Conservation (phyloP, 2,888 invertebrate genomes). For the Alitta virens region DNA sequence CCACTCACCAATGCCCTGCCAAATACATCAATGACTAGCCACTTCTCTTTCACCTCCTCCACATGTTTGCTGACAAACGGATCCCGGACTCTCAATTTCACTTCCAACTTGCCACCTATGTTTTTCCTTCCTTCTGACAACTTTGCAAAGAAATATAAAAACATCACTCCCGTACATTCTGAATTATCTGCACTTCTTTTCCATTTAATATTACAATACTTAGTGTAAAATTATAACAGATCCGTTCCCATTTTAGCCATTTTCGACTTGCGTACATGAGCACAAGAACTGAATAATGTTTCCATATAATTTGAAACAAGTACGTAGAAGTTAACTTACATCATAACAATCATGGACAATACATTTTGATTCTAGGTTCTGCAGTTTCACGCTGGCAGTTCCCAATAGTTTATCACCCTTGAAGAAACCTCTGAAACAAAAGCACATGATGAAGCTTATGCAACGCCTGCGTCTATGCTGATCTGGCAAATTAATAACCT, state of each 20-base stretch:
- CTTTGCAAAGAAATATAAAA: no score
- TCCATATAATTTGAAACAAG: no score
- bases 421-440: conserved; percentile 72
- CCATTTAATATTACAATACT: no score
- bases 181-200: no score
- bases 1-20: conserved; percentile 12
- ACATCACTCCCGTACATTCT: no score
- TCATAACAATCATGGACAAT: conserved; percentile 89
- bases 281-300: no score
- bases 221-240: no score
- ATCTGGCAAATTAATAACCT: no score
- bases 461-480: no score
- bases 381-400: conserved; percentile 77
- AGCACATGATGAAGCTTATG: not conserved
- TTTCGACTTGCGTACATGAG: no score
- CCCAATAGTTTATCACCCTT: conserved; percentile 84
- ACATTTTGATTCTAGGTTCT: conserved; percentile 83
- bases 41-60: conserved; percentile 84
- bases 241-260: no score
- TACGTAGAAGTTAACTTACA: conserved; percentile 68
- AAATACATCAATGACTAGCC: conserved; percentile 74
- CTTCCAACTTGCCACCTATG: conserved; percentile 85
- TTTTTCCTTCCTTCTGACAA: conserved; percentile 85
- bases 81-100: conserved; percentile 81
- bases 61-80: conserved; percentile 85